These are phyloP conservation scores for Piprites chloris DNA, from an alignment of 2,113 vertebrate genomes.

Conservation along the genomic window DNA sequence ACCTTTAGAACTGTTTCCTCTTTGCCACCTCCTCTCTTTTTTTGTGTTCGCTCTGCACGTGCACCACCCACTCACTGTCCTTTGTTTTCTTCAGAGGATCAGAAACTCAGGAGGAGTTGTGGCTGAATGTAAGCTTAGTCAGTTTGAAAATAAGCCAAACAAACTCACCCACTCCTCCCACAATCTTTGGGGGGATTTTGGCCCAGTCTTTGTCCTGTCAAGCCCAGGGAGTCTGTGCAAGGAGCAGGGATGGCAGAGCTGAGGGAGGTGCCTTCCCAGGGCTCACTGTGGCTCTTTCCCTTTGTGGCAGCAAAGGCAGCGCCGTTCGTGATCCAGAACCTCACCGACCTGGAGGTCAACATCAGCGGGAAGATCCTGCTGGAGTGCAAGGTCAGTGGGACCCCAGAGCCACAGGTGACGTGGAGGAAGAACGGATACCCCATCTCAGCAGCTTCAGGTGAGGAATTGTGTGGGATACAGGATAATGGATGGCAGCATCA, in stretches of 20 bases:
- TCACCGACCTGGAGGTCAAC: conserved; percentile 85
- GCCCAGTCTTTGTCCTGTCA: background rate
- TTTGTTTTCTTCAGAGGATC: background rate
- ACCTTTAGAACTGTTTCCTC: background rate
- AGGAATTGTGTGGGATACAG: fast-evolving
- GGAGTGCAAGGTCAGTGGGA: conserved; percentile 78
- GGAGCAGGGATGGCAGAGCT: background rate
- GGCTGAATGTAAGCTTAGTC: background rate
- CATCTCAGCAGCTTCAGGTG: conserved; percentile 82
- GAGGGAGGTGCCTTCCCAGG: background rate
- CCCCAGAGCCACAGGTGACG: conserved; percentile 72
- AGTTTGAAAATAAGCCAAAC: background rate
- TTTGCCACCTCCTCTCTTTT: background rate
- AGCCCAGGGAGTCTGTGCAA: background rate
- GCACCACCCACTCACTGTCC: background rate
- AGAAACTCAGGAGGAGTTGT: background rate
- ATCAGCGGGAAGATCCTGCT: conserved; percentile 85
- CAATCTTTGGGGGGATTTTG: background rate
- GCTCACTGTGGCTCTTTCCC: background rate
- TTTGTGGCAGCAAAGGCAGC: conserved; percentile 69
- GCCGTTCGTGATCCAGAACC: conserved; percentile 80
- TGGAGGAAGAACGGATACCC: conserved; percentile 84
- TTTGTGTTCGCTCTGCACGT: background rate
- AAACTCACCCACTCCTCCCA: background rate
- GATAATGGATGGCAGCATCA: fast-evolving